Conservation (phyloP, 1,140 invertebrate genomes). For the Penaeus japonicus region DNA sequence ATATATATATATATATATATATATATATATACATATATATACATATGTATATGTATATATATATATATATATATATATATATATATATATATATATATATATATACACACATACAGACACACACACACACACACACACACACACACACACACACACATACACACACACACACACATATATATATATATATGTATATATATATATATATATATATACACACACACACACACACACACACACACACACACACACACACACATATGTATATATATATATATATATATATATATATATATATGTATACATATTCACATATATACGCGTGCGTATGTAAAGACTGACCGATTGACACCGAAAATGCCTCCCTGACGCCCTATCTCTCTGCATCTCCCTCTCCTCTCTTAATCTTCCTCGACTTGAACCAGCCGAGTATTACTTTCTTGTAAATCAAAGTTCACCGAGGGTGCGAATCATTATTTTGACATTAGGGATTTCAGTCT, state of each 20-base stretch:
- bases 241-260: not conserved
- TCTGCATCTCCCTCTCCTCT: too few species aligned
- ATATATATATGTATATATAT: not conserved
- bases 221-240: not conserved
- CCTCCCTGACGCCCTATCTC: too few species aligned
- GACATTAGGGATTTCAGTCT: slow-evolving; percentile 39
- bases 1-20: not conserved
- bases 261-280: not conserved
- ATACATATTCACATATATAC: not conserved
- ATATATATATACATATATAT: not conserved
- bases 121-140: not conserved
- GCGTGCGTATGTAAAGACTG: not conserved
- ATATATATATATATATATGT: not conserved
- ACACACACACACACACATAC: too few species aligned
- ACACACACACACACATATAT: not conserved
- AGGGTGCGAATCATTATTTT: slow-evolving; percentile 51
- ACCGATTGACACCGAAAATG: too few species aligned
- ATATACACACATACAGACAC: not conserved
- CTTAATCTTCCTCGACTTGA: too few species aligned
- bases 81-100: not conserved
- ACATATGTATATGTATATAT: not conserved
- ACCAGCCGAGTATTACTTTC: too few species aligned
- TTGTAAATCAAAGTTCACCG: slow-evolving; percentile 22
- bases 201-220: not conserved
- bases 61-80: not conserved